These are phyloP conservation scores for Triplophysa yarkandensis DNA, from an alignment of 2,797 vertebrate genomes.

Conservation along the genomic window DNA sequence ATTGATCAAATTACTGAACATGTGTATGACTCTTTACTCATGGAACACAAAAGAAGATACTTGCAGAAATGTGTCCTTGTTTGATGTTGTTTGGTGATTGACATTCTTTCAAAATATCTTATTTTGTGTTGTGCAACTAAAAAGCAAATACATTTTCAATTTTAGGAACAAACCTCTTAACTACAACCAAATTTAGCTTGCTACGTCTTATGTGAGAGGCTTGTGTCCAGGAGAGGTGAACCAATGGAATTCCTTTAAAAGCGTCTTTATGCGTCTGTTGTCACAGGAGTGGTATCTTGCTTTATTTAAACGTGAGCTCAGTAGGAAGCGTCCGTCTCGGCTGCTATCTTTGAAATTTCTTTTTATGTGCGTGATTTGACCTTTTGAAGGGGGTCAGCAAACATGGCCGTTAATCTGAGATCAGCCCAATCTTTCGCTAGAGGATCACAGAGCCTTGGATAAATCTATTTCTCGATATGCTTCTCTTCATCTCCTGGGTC, in stretches of 20 bases:
- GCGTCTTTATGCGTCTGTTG: slow-evolving; percentile 7
- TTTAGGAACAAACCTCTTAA: too few relatives aligned
- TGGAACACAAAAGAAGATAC: too few relatives aligned
- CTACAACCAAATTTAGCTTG: too few relatives aligned
- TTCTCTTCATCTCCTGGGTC: slow-evolving; percentile 31
- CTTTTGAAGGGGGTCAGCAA: slow-evolving; percentile 50
- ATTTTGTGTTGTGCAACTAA: too few relatives aligned
- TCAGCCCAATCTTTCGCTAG: slow-evolving; percentile 59
- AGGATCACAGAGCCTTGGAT: slow-evolving; percentile 34
- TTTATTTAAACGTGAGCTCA: neutral
- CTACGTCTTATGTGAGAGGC: neutral
- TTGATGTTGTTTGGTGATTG: too few relatives aligned
- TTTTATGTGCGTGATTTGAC: slow-evolving; percentile 17
- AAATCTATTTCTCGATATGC: slow-evolving; percentile 53
- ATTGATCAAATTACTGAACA: too few relatives aligned
- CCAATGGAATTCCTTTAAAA: slow-evolving; percentile 14
- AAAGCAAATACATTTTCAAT: too few relatives aligned
- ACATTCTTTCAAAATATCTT: too few relatives aligned
- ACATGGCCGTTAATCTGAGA: slow-evolving; percentile 62
- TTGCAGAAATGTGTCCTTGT: too few relatives aligned
- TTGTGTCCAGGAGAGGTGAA: slow-evolving; percentile 16
- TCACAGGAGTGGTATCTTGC: neutral
- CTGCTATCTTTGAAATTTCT: slow-evolving; percentile 21
- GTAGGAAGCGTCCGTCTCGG: slow-evolving; percentile 4
- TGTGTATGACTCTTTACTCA: too few relatives aligned